Evolutionary conservation across 2,888 invertebrate genomes (phyloP).

Genomic region (Drosophila demipolita): DNA sequence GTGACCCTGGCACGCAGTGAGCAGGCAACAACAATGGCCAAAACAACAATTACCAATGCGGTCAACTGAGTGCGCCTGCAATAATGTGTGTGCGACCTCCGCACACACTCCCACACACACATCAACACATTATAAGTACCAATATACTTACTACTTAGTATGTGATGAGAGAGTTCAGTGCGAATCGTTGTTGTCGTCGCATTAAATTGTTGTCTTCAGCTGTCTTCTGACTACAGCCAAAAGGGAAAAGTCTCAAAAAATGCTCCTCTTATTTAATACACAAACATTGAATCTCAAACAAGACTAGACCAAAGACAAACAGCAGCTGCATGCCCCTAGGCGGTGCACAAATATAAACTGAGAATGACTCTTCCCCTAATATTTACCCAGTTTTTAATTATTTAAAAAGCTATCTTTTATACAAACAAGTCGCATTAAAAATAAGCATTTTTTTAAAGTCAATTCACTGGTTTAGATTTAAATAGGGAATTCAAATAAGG

Average conservation of each 20-base stretch:
- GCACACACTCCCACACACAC: conserved; percentile 1
- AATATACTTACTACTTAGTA: conserved; percentile 23
- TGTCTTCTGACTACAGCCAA: conserved; percentile 45
- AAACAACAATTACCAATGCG: conserved; percentile 43
- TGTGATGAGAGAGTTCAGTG: conserved; percentile 34
- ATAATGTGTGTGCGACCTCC: conserved; percentile 6
- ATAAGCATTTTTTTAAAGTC: not conserved
- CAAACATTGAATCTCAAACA: not conserved
- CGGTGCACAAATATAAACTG: not conserved
- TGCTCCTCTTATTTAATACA: not conserved
- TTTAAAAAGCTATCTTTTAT: not conserved
- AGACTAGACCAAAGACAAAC: not conserved
- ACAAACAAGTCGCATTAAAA: not conserved
- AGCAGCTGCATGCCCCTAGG: not conserved
- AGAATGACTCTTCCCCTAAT: not conserved
- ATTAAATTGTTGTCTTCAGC: conserved; percentile 59
- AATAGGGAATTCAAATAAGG: not conserved
- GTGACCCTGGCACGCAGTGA: conserved; percentile 68
- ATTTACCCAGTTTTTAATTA: not conserved
- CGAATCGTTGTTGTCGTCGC: conserved; percentile 58
- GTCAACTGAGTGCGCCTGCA: conserved; percentile 48
- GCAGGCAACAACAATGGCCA: conserved; percentile 36
- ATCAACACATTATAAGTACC: conserved; percentile 7
- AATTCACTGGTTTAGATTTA: not conserved
- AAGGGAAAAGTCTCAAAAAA: conserved; percentile 16